Evolutionary conservation across 2,888 invertebrate genomes (phyloP), one percentile per base, ranked within the genome.

Genomic region (Merodon equestris): DNA sequence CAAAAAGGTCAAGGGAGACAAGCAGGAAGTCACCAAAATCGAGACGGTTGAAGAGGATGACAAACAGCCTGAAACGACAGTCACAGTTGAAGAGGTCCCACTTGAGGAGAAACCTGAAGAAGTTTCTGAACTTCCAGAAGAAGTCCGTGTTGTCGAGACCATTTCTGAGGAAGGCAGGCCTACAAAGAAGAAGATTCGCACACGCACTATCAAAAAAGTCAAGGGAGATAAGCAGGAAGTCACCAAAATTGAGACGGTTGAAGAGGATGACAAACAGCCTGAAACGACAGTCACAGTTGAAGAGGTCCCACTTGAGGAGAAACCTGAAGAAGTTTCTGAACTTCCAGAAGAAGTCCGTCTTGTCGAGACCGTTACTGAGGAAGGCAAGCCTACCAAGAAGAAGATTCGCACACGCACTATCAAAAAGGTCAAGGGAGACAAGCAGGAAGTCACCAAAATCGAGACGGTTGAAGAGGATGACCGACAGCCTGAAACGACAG

Each of bases 231-330:
- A 81, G 58, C 82, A 84, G 61, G 85, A 88, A 84, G 83, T 84
- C 3, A 87, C 87, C 0, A 86, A 86, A 82, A 87, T 89, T 64
- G 70, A 84, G 72, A 83, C 82, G 0, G 81, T 82, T 58, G 86
- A 88, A 84, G 86, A 89, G 82, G 85, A 88, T 81, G 86, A 87
- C 81, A 82, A 89, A 79, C 66, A 84, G 57, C 82, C 81, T 7
- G 76, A 82, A 60, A 83, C 77, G 1, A 77, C 77, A 5, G 85
- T 85, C 14, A 88, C 88, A 0, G 83, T 86, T 3, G 54, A 54
- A 18, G 54, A 54, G 13, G 12, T 17, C 1, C 54, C 60, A 1
- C 13, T 18, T 1, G 48, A 60, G 9, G 51, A 51, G n/a, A 50
- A 42, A 7, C 51, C 63, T 1, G 63, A 63, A n/a, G 38, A 50